phyloP scores from a whole-genome alignment of 2,797 vertebrate species.

The Lerista edwardsae region DNA sequence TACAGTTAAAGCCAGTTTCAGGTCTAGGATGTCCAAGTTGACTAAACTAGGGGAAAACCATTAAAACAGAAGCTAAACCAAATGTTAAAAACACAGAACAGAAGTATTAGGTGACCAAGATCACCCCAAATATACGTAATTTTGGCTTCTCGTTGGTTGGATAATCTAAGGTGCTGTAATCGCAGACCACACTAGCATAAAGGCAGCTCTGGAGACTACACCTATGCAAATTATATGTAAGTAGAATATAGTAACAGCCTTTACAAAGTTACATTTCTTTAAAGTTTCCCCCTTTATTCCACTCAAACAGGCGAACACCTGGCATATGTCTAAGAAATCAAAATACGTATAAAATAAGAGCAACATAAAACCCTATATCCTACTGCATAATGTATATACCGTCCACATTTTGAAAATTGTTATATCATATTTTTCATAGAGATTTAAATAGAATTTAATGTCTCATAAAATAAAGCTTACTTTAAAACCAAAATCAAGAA shows the following conservation, averaged over 20 bases:
- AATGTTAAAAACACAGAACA: background rate
- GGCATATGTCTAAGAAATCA: background rate
- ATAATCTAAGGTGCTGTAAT: background rate
- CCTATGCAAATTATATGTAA: conserved; percentile 31
- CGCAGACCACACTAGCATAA: background rate
- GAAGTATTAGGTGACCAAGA: background rate
- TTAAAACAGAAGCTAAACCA: background rate
- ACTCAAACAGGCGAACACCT: conserved; percentile 55
- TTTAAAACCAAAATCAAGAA: conserved; percentile 65
- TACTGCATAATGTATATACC: conserved; percentile 79
- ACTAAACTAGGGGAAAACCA: background rate
- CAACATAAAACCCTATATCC: conserved; percentile 71
- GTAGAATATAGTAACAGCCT: conserved; percentile 56
- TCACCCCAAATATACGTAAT: background rate
- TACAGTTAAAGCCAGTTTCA: background rate
- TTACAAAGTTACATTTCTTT: conserved; percentile 33
- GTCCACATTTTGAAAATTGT: conserved; percentile 75
- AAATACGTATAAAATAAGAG: conserved; percentile 49
- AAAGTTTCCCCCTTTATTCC: conserved; percentile 46
- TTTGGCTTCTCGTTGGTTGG: background rate
- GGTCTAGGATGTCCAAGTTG: background rate
- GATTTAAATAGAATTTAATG: conserved; percentile 66
- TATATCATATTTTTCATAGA: conserved; percentile 65
- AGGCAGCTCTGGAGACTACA: background rate
- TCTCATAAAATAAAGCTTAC: conserved; percentile 69